Percentiles rank a stretch among this genome's conserved stretches.
These are phyloP conservation scores for Crocodylus rhombifer DNA, from an alignment of 2,797 vertebrate species.

Conservation along the genomic window DNA sequence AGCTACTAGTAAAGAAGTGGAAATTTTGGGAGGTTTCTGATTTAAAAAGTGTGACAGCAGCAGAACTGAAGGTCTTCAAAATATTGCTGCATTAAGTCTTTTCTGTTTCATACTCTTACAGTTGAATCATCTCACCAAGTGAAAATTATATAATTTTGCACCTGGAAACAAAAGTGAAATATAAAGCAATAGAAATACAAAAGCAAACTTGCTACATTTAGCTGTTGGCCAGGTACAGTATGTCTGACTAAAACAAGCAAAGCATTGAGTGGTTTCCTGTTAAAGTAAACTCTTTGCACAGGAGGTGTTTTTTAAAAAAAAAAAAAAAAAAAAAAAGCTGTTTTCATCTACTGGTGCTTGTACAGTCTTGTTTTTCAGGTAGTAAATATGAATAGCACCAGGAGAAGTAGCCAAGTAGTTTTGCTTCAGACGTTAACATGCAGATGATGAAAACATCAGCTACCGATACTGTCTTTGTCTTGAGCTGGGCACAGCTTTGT, in stretches of 20 bases:
- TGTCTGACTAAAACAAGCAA: not conserved
- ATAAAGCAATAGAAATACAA: not conserved
- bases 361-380: not conserved
- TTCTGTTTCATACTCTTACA: rapidly evolving
- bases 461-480: conserved; percentile 19
- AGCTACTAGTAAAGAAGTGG: not conserved
- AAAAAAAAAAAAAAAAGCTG: too few species aligned
- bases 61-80: not conserved
- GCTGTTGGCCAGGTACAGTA: rapidly evolving
- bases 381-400: not conserved
- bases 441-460: conserved; percentile 27
- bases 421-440: conserved; percentile 13
- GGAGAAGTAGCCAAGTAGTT: not conserved
- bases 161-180: not conserved
- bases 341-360: not conserved
- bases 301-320: not conserved
- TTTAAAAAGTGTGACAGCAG: not conserved
- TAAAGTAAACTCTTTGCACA: not conserved
- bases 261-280: conserved; percentile 35
- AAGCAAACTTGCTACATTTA: not conserved
- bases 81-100: not conserved
- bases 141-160: not conserved
- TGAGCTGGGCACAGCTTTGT: conserved; percentile 31
- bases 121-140: not conserved
- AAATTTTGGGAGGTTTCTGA: not conserved